A percentile compares a stretch with the other conserved stretches of the same genome.
Conservation (phyloP, 2,888 invertebrate species). For the Thereva nobilitata region DNA sequence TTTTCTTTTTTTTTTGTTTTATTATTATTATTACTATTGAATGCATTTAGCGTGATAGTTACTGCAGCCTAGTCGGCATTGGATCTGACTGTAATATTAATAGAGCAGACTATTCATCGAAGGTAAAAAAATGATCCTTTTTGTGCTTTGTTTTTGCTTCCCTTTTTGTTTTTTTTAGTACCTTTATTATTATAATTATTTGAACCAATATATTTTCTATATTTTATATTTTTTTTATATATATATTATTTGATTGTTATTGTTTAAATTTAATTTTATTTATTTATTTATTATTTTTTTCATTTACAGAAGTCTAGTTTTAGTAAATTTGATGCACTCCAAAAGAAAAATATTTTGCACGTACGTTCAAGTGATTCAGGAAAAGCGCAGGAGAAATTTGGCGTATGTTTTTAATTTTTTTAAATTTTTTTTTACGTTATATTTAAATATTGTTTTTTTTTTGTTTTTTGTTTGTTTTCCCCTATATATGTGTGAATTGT, state of each 20-base stretch:
- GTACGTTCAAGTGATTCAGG: constrained; percentile 69
- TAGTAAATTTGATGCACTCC: constrained; percentile 73
- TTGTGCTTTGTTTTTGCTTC: too few species aligned
- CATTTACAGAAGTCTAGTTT: constrained; percentile 71
- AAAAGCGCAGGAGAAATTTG: constrained; percentile 70
- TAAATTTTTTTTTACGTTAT: constrained; percentile 5
- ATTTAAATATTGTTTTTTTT: constrained; percentile 6
- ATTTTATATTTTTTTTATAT: constrained; percentile 16
- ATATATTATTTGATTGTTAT: constrained; percentile 27
- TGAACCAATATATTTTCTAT: constrained; percentile 7
- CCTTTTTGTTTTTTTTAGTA: too few species aligned
- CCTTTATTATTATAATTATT: not conserved
- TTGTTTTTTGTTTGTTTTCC: constrained; percentile 12
- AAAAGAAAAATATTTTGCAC: constrained; percentile 68
- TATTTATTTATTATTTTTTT: constrained; percentile 41
- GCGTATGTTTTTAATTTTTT: constrained; percentile 58
- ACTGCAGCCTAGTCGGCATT: constrained; percentile 49
- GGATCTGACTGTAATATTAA: constrained; percentile 41
- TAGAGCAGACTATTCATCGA: not conserved
- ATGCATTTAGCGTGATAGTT: constrained; percentile 50
- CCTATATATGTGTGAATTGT: not conserved
- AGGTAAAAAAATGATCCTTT: constrained; percentile 4
- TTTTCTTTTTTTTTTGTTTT: constrained; percentile 42
- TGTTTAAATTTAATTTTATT: constrained; percentile 33
- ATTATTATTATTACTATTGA: constrained; percentile 40